Conservation (phyloP, 2,888 invertebrate genomes). For the Spodoptera exigua region DNA sequence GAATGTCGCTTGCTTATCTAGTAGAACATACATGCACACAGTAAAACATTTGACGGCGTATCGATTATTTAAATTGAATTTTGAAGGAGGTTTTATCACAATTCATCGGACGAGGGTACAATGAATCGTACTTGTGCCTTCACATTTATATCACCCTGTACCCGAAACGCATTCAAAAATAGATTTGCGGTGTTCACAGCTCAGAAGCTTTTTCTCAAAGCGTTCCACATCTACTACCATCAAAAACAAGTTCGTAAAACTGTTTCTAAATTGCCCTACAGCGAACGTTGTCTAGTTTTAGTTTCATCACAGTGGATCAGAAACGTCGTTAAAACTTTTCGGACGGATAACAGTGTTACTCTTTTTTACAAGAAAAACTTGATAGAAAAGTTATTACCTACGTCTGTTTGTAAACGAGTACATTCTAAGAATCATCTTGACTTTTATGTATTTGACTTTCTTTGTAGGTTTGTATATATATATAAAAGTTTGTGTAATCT, state of each 20-base stretch:
- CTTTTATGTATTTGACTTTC: constrained; percentile 5
- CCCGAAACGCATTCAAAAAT: too few relatives aligned
- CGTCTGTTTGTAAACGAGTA: constrained; percentile 64
- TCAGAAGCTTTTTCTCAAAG: background rate
- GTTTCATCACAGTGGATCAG: constrained; percentile 52
- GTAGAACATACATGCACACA: too few relatives aligned
- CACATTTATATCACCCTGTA: too few relatives aligned
- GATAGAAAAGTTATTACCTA: constrained; percentile 67
- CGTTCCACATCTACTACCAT: constrained; percentile 5
- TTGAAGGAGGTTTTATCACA: too few relatives aligned
- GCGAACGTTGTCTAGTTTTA: constrained; percentile 49
- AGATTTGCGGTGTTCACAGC: too few relatives aligned
- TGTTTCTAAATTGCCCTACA: constrained; percentile 35
- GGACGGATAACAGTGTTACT: constrained; percentile 69
- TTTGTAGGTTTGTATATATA: too few relatives aligned
- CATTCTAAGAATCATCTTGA: constrained; percentile 47
- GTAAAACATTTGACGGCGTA: too few relatives aligned
- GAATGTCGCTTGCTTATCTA: too few relatives aligned
- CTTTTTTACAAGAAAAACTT: constrained; percentile 63
- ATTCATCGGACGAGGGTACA: too few relatives aligned
- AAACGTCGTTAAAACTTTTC: constrained; percentile 80
- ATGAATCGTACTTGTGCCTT: too few relatives aligned
- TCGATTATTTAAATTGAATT: too few relatives aligned
- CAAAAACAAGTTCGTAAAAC: constrained; percentile 17
- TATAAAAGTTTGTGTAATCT: too few relatives aligned